phyloP scores from a whole-genome alignment of 1,140 invertebrate species.

The Caerostris darwini region DNA sequence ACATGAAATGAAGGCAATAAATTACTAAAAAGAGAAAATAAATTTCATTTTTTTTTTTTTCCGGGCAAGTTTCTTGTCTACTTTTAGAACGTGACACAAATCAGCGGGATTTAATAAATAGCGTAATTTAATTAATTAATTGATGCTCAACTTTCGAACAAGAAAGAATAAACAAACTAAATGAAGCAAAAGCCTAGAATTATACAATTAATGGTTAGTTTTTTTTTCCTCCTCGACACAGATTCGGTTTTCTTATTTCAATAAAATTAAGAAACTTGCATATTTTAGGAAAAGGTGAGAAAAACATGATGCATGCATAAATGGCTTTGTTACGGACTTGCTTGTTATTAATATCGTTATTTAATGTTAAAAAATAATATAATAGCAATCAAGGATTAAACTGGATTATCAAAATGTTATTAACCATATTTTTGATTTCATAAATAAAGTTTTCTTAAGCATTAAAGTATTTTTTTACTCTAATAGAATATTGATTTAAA shows the following conservation, averaged over 20 bases:
- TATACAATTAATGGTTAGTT: slow-evolving; percentile 37
- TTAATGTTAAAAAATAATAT: background rate
- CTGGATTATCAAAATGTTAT: slow-evolving; percentile 30
- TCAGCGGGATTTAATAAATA: slow-evolving; percentile 62
- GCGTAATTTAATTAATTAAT: slow-evolving; percentile 67
- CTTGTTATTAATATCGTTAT: background rate
- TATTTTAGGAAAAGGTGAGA: background rate
- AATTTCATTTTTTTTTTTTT: slow-evolving; percentile 24
- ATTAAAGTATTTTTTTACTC: background rate
- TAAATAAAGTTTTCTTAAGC: background rate
- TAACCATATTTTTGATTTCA: no score
- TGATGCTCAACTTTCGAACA: slow-evolving; percentile 4
- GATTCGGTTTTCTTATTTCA: slow-evolving; percentile 9
- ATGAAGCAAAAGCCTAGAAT: slow-evolving; percentile 50
- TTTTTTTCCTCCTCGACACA: background rate
- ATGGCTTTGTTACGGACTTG: background rate
- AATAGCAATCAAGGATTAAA: background rate
- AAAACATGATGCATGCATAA: background rate
- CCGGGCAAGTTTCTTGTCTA: slow-evolving; percentile 20
- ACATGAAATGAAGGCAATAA: slow-evolving; percentile 62
- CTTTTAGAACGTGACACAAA: slow-evolving; percentile 47
- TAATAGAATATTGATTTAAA: background rate
- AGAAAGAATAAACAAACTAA: slow-evolving; percentile 44
- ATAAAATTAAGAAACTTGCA: background rate
- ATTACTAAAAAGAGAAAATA: slow-evolving; percentile 65